A percentile compares a stretch with the other conserved stretches of the same genome.
These are phyloP conservation scores for Tragelaphus scriptus DNA, from an alignment of 2,113 vertebrate species.

Conservation along the genomic window DNA sequence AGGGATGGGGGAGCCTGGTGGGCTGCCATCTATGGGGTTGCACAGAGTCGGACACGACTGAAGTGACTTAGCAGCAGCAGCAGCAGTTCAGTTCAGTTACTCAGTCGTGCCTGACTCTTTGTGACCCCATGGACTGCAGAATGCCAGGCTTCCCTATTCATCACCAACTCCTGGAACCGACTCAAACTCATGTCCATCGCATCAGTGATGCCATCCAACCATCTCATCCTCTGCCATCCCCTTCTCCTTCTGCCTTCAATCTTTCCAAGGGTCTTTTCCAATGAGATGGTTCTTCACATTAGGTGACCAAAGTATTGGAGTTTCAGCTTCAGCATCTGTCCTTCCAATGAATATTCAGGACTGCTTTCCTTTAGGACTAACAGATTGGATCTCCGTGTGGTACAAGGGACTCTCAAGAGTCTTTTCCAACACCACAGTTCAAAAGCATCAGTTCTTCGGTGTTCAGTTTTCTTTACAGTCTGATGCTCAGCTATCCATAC, in stretches of 20 bases:
- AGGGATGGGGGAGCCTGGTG: too few relatives aligned
- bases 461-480: neutral
- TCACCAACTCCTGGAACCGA: neutral
- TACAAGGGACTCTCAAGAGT: neutral
- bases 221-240: rapidly evolving
- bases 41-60: too few relatives aligned
- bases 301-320: neutral
- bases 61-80: too few relatives aligned
- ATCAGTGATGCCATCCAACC: neutral
- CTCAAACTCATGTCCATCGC: neutral
- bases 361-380: neutral
- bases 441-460: neutral
- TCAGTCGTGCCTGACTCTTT: neutral
- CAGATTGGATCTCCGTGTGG: neutral
- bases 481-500: neutral
- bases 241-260: neutral
- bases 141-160: neutral
- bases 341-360: neutral
- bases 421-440: neutral
- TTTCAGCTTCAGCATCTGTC: too few relatives aligned
- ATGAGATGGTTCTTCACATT: neutral
- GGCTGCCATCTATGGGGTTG: too few relatives aligned
- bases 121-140: neutral
- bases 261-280: neutral
- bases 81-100: neutral